Evolutionary conservation across 2,888 invertebrate species (phyloP).

Genomic region (Dynastes maya): DNA sequence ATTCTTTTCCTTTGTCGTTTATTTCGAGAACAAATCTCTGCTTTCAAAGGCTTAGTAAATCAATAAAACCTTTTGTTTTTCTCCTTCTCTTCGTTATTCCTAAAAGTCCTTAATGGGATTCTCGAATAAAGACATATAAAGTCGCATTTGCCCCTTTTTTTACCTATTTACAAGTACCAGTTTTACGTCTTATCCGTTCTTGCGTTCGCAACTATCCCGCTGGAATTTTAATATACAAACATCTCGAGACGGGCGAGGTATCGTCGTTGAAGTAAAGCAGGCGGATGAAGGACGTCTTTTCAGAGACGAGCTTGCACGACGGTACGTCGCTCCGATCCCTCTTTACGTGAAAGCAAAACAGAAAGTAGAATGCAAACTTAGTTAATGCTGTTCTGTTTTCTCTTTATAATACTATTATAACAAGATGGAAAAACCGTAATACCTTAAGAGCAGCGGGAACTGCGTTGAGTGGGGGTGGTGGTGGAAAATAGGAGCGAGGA

Average conservation of each 20-base stretch:
- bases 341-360: conserved; percentile 44
- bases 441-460: conserved; percentile 55
- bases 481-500: conserved; percentile 12
- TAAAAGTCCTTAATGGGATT: too few relatives aligned
- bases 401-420: conserved; percentile 60
- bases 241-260: neutral
- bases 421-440: conserved; percentile 60
- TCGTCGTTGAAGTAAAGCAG: conserved; percentile 12
- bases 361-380: conserved; percentile 49
- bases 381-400: conserved; percentile 51
- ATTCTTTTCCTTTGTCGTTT: too few relatives aligned
- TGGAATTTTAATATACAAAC: neutral
- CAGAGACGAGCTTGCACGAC: neutral
- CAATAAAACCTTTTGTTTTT: too few relatives aligned
- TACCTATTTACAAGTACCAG: too few relatives aligned
- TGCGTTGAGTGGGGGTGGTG: conserved; percentile 42
- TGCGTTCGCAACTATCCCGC: neutral
- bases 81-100: too few relatives aligned
- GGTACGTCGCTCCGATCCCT: neutral
- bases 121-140: too few relatives aligned
- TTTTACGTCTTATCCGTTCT: neutral
- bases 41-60: too few relatives aligned
- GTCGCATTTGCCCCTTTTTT: too few relatives aligned
- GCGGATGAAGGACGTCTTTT: conserved; percentile 25
- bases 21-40: too few relatives aligned